Percentiles rank a stretch among this genome's conserved stretches.
Conservation (phyloP, 1,140 invertebrate species). For the Luehdorfia chinensis region DNA sequence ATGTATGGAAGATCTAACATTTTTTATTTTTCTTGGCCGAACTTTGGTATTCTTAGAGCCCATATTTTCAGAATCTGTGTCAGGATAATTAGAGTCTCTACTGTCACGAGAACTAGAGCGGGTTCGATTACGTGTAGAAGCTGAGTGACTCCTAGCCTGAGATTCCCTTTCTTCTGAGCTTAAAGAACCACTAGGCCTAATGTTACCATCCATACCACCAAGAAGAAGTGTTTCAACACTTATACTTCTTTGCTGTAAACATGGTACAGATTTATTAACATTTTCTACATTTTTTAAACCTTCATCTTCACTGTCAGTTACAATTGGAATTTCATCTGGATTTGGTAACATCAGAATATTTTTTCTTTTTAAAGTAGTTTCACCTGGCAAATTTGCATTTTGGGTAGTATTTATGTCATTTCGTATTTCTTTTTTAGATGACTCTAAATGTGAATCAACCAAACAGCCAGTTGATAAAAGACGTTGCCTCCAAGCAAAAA, state of each 20-base stretch:
- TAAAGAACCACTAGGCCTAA: constrained; percentile 31
- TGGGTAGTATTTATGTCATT: constrained; percentile 15
- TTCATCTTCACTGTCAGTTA: constrained; percentile 57
- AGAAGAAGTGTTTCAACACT: constrained; percentile 55
- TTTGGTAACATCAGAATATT: constrained; percentile 41
- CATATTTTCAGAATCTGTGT: constrained; percentile 48
- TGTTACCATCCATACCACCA: constrained; percentile 31
- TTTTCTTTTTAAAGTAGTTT: constrained; percentile 27
- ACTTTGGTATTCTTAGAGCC: constrained; percentile 24
- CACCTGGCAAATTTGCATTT: constrained; percentile 21
- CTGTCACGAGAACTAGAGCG: constrained; percentile 58
- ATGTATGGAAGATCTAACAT: constrained; percentile 30
- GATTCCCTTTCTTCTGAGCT: constrained; percentile 45
- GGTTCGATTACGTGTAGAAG: constrained; percentile 42
- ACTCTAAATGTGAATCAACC: constrained; percentile 56
- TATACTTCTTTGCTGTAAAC: constrained; percentile 34
- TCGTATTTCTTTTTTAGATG: constrained; percentile 20
- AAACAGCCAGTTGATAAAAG: constrained; percentile 67
- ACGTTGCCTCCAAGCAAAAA: constrained; percentile 70
- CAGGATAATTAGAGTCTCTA: constrained; percentile 56
- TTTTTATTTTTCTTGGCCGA: constrained; percentile 28
- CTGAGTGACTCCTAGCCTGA: constrained; percentile 39
- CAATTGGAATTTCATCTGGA: constrained; percentile 63
- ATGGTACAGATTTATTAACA: constrained; percentile 24
- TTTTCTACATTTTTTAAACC: constrained; percentile 23